A percentile compares a stretch with the other conserved stretches of the same genome.
Conservation (phyloP, 2,888 invertebrate genomes). For the Hirtodrosophila trivittata region DNA sequence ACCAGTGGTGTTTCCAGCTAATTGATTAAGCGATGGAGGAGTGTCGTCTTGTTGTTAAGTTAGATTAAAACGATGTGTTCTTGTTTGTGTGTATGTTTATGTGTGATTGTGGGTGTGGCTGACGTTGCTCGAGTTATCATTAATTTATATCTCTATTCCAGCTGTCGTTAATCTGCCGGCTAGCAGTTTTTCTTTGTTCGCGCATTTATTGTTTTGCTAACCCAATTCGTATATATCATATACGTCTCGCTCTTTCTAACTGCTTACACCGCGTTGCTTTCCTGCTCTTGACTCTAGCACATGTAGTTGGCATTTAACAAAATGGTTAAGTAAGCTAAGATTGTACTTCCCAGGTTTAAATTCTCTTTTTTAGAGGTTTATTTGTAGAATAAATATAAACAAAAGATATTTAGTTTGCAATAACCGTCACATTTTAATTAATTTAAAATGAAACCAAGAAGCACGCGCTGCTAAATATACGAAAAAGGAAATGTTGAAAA, state of each 20-base stretch:
- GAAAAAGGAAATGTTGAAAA: slow-evolving; percentile 16
- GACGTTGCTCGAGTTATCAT: slow-evolving; percentile 51
- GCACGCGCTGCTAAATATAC: slow-evolving; percentile 19
- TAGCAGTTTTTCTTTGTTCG: slow-evolving; percentile 41
- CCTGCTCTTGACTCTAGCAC: slow-evolving; percentile 35
- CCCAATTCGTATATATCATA: slow-evolving; percentile 52
- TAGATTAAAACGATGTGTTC: slow-evolving; percentile 35
- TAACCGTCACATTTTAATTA: slow-evolving; percentile 13
- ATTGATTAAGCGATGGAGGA: slow-evolving; percentile 65
- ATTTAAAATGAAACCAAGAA: slow-evolving; percentile 6
- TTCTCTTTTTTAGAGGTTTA: background rate
- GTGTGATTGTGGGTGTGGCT: slow-evolving; percentile 7
- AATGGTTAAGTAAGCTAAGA: background rate
- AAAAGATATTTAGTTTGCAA: no score
- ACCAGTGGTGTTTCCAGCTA: slow-evolving; percentile 53
- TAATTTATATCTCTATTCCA: slow-evolving; percentile 17
- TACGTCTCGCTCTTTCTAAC: slow-evolving; percentile 29
- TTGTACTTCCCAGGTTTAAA: background rate
- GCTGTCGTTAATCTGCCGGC: slow-evolving; percentile 53
- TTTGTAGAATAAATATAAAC: no score
- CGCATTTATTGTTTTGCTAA: slow-evolving; percentile 69
- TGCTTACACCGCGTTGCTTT: slow-evolving; percentile 17
- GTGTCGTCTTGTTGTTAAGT: slow-evolving; percentile 34
- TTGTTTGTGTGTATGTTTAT: slow-evolving; percentile 16
- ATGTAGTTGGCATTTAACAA: slow-evolving; percentile 35